Base-by-base conservation (phyloP, 1,140 invertebrate genomes). In the Zaprionus davidi region DNA sequence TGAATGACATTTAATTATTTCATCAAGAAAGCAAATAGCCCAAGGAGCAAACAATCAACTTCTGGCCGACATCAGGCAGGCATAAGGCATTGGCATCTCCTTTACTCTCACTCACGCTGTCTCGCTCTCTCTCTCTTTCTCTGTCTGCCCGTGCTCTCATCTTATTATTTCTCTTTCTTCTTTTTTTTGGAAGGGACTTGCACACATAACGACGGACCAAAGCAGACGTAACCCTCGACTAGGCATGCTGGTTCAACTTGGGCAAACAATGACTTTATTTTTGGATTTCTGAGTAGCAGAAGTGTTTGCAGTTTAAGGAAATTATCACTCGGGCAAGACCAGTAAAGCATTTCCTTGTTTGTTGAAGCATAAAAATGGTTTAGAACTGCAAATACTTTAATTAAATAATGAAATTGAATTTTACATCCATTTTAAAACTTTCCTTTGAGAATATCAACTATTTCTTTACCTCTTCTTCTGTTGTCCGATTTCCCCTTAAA, bases 1-100 rank as follows among this genome's bases (percentile, higher is more conserved):
- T 90, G 85, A 90, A 90, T 90, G 85, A 90, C 85, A 90, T 90
- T 90, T 90, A 90, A 90, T 90, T 90, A 90, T 90, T 90, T 90
- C 86, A 90, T 90, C 85, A 90, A 82, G 85, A 82, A 90, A 90
- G 86, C 85, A 90, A 90, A 85, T 85, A 90, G 73, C 86, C 85
- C 68, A 76, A 90, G 86, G 85, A 74, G 72, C 85, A 85, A 85
- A 90, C 85, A 85, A 88, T 90, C 81, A 88, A 90, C 81, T 85
- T 81, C 56, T 76, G 51, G 15, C 71, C 72, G 57, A 67, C 81
- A 81, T 68, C 79, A 74, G 85, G 67, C 85, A 84, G 58, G 70
- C 81, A 81, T 68, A 79, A 73, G 85, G 67, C 85, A 84, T 69
- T 57, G 71, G 71, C 63, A 73, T 41, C 72, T 67, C 65, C 41